A percentile compares a stretch with the other conserved stretches of the same genome.
phyloP scores from a whole-genome alignment of 2,888 invertebrate genomes.

The Phrixothrix hirtus region DNA sequence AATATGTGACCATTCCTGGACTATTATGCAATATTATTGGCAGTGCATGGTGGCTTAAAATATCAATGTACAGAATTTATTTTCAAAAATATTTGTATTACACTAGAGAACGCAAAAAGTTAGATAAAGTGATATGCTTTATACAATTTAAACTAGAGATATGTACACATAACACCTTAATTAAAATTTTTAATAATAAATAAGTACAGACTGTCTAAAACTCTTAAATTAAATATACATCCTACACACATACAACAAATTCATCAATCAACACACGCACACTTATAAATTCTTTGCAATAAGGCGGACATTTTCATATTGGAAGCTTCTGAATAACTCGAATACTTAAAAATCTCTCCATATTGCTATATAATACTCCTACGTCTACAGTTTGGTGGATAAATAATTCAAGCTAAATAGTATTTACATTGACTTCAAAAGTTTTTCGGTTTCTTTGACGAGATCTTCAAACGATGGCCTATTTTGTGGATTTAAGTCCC shows the following conservation, averaged over 20 bases:
- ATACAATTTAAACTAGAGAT: conserved; percentile 24
- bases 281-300: conserved; percentile 27
- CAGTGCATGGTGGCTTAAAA: conserved; percentile 53
- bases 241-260: conserved; percentile 10
- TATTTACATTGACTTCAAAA: conserved; percentile 55
- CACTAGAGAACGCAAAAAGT: neutral
- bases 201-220: conserved; percentile 11
- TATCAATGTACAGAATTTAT: conserved; percentile 47
- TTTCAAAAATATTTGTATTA: conserved; percentile 6
- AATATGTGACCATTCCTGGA: neutral
- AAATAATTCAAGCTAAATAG: conserved; percentile 19
- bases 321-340: conserved; percentile 24
- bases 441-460: conserved; percentile 58
- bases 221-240: conserved; percentile 4
- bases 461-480: conserved; percentile 70
- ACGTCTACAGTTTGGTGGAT: conserved; percentile 36
- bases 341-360: conserved; percentile 12
- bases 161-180: conserved; percentile 19
- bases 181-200: conserved; percentile 14
- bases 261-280: neutral
- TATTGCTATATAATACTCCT: conserved; percentile 26
- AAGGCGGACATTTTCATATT: conserved; percentile 25
- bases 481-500: conserved; percentile 69
- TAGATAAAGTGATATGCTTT: conserved; percentile 21
- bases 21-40: conserved; percentile 37